Evolutionary conservation across 2,888 invertebrate species (phyloP).

Genomic region (Teleiodes luculella): DNA sequence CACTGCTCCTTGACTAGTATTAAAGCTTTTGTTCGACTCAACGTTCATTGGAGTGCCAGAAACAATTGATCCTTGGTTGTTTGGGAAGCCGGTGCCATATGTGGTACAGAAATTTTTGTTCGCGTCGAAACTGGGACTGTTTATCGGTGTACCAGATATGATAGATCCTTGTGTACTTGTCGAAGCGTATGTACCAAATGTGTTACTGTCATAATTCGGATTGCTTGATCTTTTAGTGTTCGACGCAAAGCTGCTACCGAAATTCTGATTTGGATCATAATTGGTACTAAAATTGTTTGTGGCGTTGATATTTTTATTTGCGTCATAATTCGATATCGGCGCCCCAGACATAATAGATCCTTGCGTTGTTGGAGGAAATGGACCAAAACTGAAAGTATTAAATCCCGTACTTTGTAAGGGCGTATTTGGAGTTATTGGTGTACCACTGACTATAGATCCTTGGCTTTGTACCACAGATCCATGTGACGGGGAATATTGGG

Average conservation of each 20-base stretch:
- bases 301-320: conserved; percentile 20
- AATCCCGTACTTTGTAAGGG: background rate
- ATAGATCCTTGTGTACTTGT: conserved; percentile 22
- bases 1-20: background rate
- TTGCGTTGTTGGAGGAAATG: conserved; percentile 23
- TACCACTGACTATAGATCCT: conserved; percentile 41
- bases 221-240: background rate
- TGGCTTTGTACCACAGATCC: conserved; percentile 25
- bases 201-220: background rate
- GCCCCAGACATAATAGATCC: conserved; percentile 42
- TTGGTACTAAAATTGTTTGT: too few species aligned
- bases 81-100: conserved; percentile 1
- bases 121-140: conserved; percentile 12
- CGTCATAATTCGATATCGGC: conserved; percentile 22
- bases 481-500: conserved; percentile 36
- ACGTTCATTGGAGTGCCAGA: conserved; percentile 17
- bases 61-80: conserved; percentile 22
- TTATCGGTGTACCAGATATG: conserved; percentile 26
- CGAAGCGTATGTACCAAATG: conserved; percentile 1
- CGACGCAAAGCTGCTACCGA: background rate
- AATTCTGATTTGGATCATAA: background rate
- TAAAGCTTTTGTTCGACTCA: background rate
- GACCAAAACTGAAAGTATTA: background rate
- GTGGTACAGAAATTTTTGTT: conserved; percentile 14
- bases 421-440: conserved; percentile 28